A percentile compares a stretch with the other conserved stretches of the same genome.
Evolutionary conservation across 1,140 invertebrate genomes (phyloP).

Genomic region (Leptopilina clavipes): DNA sequence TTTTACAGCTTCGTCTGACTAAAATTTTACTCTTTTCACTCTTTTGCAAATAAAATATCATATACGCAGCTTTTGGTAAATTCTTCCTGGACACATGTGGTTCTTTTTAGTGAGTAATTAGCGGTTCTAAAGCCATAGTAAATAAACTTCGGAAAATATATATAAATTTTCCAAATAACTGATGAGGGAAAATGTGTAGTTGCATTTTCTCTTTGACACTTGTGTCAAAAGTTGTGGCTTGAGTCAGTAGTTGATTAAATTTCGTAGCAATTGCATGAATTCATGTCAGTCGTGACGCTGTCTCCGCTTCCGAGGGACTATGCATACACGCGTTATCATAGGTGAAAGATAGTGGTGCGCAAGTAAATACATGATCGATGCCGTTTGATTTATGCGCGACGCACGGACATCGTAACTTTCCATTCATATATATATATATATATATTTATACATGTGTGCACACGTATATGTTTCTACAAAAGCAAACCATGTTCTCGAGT

Average conservation of each 20-base stretch:
- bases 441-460: too few species aligned
- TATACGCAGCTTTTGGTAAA: too few species aligned
- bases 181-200: not conserved
- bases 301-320: conserved; percentile 6
- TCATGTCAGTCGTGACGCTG: conserved; percentile 24
- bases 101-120: too few species aligned
- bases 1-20: too few species aligned
- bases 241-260: conserved; percentile 23
- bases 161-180: conserved; percentile 40
- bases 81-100: too few species aligned
- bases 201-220: not conserved
- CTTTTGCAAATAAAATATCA: too few species aligned
- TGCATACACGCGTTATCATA: conserved; percentile 7
- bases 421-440: not conserved
- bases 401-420: conserved; percentile 25
- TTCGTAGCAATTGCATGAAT: conserved; percentile 22
- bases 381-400: conserved; percentile 28
- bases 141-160: conserved; percentile 23
- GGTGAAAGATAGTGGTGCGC: conserved; percentile 10
- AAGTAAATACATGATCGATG: conserved; percentile 32
- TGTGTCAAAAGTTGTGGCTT: not conserved
- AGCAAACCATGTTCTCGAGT: conserved; percentile 11
- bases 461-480: not conserved
- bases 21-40: too few species aligned
- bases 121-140: too few species aligned